Base-by-base conservation (phyloP, 2,797 vertebrate species). In the Brachymystax lenok region DNA sequence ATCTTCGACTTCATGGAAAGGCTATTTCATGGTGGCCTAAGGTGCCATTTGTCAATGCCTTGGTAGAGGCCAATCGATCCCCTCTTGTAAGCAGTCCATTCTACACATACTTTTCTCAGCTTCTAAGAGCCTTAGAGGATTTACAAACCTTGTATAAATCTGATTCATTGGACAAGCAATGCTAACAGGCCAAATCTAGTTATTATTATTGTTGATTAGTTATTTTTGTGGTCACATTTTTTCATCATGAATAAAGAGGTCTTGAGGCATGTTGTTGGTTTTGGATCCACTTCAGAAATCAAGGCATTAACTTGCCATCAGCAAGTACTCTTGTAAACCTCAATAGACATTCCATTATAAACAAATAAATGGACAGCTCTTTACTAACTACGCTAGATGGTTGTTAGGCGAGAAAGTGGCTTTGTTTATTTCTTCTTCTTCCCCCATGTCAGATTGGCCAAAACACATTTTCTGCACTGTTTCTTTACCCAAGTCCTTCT, bases 381-480 rank as follows among this genome's bases (percentile, higher is more conserved):
- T 78, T 75, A 74, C 69, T 74, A 46, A 67, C 73, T 46, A 0
- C 59, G 59, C 56, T 66, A 4, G 66, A 64, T 33, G 73, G 63
- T 74, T 82, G 67, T 79, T 77, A 24, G 64, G 52, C 79, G 79
- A 80, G 69, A 82, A 79, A 79, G 76, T 70, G 71, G 17, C 67
- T 74, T 73, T 71, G 81, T 87, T 83, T 88, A 82, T 81, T 75
- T 81, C 51, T 84, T 71, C 59, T 83, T 50, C 40, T 74, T 64
- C 35, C 17, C 71, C 73, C 75, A 71, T 76, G 75, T 84, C 71
- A 75, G 77, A 79, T 68, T 78, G 69, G 73, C 71, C 77, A 78
- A 79, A 84, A 85, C 80, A 88, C 74, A 80, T 82, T 76, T 79
- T 77, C 71, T 74, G 61, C 19, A 68, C 66, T 56, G 61, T 75